Evolutionary conservation across 2,888 invertebrate genomes (phyloP).

Genomic region (Eupeodes luniger): DNA sequence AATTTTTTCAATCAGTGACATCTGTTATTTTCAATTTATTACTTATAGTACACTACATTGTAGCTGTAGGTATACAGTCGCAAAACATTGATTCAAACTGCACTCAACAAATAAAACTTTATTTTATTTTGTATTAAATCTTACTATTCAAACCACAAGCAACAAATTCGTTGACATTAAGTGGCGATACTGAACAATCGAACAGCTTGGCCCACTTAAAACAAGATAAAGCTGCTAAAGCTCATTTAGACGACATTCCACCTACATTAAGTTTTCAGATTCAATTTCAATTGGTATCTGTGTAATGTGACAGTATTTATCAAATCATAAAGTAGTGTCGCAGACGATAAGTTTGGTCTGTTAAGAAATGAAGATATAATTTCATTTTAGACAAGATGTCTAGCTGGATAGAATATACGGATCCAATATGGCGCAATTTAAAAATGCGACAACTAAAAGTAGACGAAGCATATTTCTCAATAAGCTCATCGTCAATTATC

Average conservation of each 20-base stretch:
- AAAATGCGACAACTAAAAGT: conserved; percentile 86
- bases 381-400: conserved; percentile 80
- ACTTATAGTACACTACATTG: too few relatives aligned
- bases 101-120: too few relatives aligned
- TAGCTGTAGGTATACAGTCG: too few relatives aligned
- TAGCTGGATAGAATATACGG: conserved; percentile 86
- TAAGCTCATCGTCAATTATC: conserved; percentile 80
- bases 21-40: too few relatives aligned
- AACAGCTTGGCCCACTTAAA: conserved; percentile 20
- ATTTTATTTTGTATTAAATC: too few relatives aligned
- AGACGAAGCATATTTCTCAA: conserved; percentile 88
- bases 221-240: conserved; percentile 26
- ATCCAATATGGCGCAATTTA: conserved; percentile 86
- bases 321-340: background rate
- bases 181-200: background rate
- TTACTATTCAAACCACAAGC: background rate
- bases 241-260: background rate
- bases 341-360: background rate
- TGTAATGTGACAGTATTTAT: background rate
- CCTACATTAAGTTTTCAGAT: background rate
- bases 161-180: background rate
- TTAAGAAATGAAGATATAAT: background rate
- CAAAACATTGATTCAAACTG: too few relatives aligned
- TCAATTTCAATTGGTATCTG: background rate
- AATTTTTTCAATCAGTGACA: too few relatives aligned